Evolutionary conservation across 2,797 vertebrate genomes (phyloP).

Genomic region (Lagorchestes hirsutus): DNA sequence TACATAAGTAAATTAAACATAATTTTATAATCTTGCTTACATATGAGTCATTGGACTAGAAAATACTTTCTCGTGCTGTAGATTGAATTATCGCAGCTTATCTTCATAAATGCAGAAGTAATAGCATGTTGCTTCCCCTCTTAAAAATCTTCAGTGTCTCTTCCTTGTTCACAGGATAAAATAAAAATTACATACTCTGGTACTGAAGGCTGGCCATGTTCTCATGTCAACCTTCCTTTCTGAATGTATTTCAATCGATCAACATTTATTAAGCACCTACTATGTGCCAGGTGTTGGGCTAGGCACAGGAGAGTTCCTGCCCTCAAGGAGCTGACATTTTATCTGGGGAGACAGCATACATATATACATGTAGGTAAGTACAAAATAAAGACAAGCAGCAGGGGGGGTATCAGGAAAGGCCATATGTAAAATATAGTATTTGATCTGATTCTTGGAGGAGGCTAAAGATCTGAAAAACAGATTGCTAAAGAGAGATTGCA

Average conservation of each 20-base stretch:
- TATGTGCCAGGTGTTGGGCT: not conserved
- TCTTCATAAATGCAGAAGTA: not conserved
- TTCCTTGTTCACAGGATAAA: not conserved
- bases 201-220: not conserved
- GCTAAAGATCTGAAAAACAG: not conserved
- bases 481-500: not conserved
- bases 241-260: not conserved
- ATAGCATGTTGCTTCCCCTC: not conserved
- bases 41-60: not conserved
- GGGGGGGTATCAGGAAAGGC: too few relatives aligned
- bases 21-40: slow-evolving; percentile 10
- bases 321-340: not conserved
- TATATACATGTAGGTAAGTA: not conserved
- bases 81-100: not conserved
- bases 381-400: too few relatives aligned
- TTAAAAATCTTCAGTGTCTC: not conserved
- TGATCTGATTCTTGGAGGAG: not conserved
- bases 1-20: slow-evolving; percentile 34
- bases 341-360: not conserved
- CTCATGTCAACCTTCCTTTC: not conserved
- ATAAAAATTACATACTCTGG: not conserved
- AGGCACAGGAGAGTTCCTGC: not conserved
- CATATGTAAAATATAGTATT: too few relatives aligned
- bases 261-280: not conserved
- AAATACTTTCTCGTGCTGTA: not conserved